Evolutionary conservation across 2,888 invertebrate species (phyloP), one percentile per base, ranked within the genome.

Genomic region (Cerastis leucographa): DNA sequence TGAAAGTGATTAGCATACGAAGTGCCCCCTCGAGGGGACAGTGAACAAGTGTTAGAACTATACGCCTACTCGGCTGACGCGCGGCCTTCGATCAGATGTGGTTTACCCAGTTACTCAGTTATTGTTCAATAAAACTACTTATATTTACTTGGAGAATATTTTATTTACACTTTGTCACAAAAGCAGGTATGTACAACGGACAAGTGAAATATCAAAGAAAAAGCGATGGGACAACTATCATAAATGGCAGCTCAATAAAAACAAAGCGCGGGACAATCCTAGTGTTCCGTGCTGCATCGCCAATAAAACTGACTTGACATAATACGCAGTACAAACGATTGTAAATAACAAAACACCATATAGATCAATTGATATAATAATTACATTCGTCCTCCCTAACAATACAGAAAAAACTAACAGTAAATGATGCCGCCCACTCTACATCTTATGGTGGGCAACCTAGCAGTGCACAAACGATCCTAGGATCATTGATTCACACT

Each of bases 131-230:
- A 93, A 94, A 94, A 93, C 85, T 87, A 88, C 87, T 86, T 90
- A 88, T 90, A 89, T 89, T 90, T 93, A 93, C 90, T 93, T 94
- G 91, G 93, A 96, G 95, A 96, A 95, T 95, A 95, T 94, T 94
- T 95, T 96, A 96, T 96, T 96, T 96, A 96, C 96, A 96, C 90
- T 92, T 94, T 93, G 91, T 91, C 92, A 90, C 94, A 94, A 94
- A 90, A 89, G 86, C 92, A 93, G 89, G 86, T 94, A 94, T 95
- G 87, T 95, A 95, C 94, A 95, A 91, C 88, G 92, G 92, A 94
- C 92, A 91, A 92, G 91, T 92, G 91, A 92, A 90, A 91, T 89
- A 91, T 90, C 78, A 91, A 93, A 92, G 78, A 88, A 90, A 85
- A 87, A 89, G 90, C 89, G 78, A 88, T 87, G 87, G 86, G 86